Conservation (phyloP, 1,140 invertebrate genomes). For the Cataglyphis hispanica region DNA sequence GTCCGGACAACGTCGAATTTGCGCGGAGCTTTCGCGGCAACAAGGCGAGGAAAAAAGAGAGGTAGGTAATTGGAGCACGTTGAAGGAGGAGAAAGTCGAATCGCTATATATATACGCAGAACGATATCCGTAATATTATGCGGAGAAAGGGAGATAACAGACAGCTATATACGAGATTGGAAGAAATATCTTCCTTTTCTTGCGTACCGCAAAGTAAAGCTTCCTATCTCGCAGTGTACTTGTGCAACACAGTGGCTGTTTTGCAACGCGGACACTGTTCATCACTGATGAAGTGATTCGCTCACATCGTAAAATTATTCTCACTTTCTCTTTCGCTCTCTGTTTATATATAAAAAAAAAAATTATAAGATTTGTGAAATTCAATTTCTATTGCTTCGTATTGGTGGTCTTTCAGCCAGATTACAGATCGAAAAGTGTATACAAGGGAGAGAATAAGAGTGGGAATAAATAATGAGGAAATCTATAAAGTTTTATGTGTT, state of each 20-base stretch:
- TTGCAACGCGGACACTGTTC: slow-evolving; percentile 3
- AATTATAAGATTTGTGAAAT: not conserved
- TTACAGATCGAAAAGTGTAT: slow-evolving; percentile 7
- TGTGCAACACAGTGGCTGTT: not conserved
- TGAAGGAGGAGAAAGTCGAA: slow-evolving; percentile 63
- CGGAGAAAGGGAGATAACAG: slow-evolving; percentile 69
- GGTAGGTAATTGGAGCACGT: slow-evolving; percentile 71
- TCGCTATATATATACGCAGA: slow-evolving; percentile 47
- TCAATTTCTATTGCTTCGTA: not conserved
- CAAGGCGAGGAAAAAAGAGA: not conserved
- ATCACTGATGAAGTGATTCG: not conserved
- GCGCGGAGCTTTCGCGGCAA: slow-evolving; percentile 3
- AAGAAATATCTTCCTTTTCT: slow-evolving; percentile 60
- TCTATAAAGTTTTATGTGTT: slow-evolving; percentile 7
- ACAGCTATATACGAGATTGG: slow-evolving; percentile 52
- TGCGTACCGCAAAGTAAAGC: slow-evolving; percentile 58
- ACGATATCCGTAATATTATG: slow-evolving; percentile 73
- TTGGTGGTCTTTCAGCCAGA: not conserved
- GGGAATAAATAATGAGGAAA: slow-evolving; percentile 38
- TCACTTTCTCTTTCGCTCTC: not conserved
- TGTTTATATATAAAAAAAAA: not conserved
- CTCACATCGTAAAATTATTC: slow-evolving; percentile 6
- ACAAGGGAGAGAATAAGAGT: not conserved
- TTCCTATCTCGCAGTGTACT: slow-evolving; percentile 32
- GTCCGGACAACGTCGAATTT: slow-evolving; percentile 68